Evolutionary conservation across 2,888 invertebrate species (phyloP).

Genomic region (Steromphala cineraria): DNA sequence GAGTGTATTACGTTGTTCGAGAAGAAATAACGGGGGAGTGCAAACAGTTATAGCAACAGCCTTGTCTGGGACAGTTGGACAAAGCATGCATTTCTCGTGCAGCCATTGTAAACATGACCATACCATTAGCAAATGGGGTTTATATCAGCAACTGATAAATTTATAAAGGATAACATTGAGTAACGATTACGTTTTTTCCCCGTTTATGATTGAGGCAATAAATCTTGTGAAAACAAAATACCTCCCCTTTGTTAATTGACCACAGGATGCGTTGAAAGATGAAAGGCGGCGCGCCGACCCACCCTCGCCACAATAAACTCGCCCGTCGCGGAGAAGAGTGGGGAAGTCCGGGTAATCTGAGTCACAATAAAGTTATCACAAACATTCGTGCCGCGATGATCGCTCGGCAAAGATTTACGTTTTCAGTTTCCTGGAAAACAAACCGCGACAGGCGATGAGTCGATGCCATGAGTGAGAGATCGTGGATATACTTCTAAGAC

Average conservation of each 20-base stretch:
- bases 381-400: background rate
- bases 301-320: background rate
- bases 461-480: background rate
- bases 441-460: background rate
- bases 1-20: background rate
- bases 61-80: background rate
- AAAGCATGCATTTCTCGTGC: background rate
- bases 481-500: background rate
- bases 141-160: background rate
- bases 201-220: too few species aligned
- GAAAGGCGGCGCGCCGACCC: background rate
- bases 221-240: too few species aligned
- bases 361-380: conserved; percentile 10
- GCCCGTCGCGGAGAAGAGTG: background rate
- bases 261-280: too few species aligned
- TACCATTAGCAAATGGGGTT: background rate
- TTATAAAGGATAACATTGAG: too few species aligned
- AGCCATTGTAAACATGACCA: background rate
- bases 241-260: too few species aligned
- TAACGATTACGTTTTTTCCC: too few species aligned
- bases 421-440: conserved; percentile 6
- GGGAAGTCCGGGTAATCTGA: background rate
- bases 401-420: background rate
- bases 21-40: background rate
- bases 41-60: background rate